These are phyloP conservation scores for Pardosa pseudoannulata DNA, from an alignment of 2,888 invertebrate genomes.

Conservation along the genomic window DNA sequence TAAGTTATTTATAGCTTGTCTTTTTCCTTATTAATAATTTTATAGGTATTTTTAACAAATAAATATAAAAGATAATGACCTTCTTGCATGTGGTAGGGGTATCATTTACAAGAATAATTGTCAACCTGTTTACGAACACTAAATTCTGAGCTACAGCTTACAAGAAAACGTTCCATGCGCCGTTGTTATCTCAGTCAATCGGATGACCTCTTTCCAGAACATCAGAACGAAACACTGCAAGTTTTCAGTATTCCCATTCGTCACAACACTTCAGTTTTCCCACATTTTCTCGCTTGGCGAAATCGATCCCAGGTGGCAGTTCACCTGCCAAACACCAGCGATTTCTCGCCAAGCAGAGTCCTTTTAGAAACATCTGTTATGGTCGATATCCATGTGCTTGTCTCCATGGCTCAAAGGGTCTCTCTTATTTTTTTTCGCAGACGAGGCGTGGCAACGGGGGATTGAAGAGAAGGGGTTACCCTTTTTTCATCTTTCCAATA, in stretches of 20 bases:
- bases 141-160: not conserved
- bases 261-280: not conserved
- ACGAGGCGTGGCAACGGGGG: conserved; percentile 7
- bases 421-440: conserved; percentile 26
- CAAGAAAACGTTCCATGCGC: not conserved
- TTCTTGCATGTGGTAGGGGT: too few species aligned
- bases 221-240: not conserved
- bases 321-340: not conserved
- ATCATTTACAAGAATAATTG: too few species aligned
- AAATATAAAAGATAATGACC: too few species aligned
- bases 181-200: not conserved
- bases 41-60: too few species aligned
- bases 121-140: not conserved
- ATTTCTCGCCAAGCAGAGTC: conserved; percentile 37
- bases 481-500: conserved; percentile 62
- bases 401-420: conserved; percentile 59
- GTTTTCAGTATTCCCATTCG: not conserved
- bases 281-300: conserved; percentile 18
- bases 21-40: too few species aligned
- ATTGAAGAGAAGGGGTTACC: conserved; percentile 36
- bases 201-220: not conserved
- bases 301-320: conserved; percentile 27
- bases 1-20: too few species aligned
- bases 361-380: conserved; percentile 46
- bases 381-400: conserved; percentile 62